Base-by-base conservation (phyloP, 1,140 invertebrate genomes). In the Orchesella cincta region DNA sequence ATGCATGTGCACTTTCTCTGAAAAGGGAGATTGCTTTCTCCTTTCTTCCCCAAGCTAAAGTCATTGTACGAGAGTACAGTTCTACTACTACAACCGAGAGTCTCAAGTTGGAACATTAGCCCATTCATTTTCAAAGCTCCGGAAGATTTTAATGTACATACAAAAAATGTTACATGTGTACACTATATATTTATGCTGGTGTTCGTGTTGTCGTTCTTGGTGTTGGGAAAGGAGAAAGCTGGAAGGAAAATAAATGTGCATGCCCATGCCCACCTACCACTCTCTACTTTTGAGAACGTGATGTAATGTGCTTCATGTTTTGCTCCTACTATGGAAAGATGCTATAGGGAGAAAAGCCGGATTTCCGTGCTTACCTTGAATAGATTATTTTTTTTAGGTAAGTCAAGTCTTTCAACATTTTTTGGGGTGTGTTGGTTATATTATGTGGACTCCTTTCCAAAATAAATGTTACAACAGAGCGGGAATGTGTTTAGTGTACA, bases 281-380 rank as follows among this genome's bases (percentile, higher is more conserved):
- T n/a, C n/a, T n/a, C n/a, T n/a, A n/a, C n/a, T n/a, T n/a, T n/a
- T n/a, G n/a, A n/a, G n/a, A n/a, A n/a, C n/a, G n/a, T n/a, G n/a
- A n/a, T n/a, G n/a, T n/a, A n/a, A n/a, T n/a, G n/a, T n/a, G 39
- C 20, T 57, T 57, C 8, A 3, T 57, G 23, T 57, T 3, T 57
- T 8, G 8, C 8, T 57, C 18, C 23, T 57, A 57, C 23, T 57
- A 57, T 14, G 23, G 52, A 57, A n/a, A n/a, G n/a, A n/a, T n/a
- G n/a, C n/a, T n/a, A n/a, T n/a, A n/a, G n/a, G n/a, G n/a, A n/a
- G n/a, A n/a, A 57, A 57, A 57, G 52, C 52, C 23, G 52, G 23
- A 57, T 57, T 57, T 57, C 52, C 52, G 52, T 57, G 52, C 52
- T 57, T 57, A 57, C 52, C 52, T 57, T 57, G 52, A 57, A 57